phyloP scores from a whole-genome alignment of 2,888 invertebrate genomes.

The Stenodera caucasica region DNA sequence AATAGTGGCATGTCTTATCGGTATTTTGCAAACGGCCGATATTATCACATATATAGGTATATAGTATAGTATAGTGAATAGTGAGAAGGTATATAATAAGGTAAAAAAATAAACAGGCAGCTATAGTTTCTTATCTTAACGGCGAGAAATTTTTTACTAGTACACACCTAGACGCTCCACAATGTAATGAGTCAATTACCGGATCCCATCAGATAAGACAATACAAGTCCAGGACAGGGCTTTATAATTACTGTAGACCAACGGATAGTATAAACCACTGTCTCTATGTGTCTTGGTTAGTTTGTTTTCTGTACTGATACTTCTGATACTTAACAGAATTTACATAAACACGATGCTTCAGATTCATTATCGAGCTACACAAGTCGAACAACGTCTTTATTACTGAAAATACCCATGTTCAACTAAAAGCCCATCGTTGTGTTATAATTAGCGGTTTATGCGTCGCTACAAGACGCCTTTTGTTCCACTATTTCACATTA shows the following conservation, averaged over 20 bases:
- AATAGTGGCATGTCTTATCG: conserved; percentile 34
- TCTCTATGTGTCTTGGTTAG: too few species aligned
- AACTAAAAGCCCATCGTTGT: conserved; percentile 29
- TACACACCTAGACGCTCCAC: conserved; percentile 53
- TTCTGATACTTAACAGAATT: conserved; percentile 50
- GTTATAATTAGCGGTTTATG: conserved; percentile 40
- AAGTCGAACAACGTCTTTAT: conserved; percentile 37
- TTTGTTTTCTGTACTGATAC: too few species aligned
- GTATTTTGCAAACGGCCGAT: conserved; percentile 42
- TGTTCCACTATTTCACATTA: conserved; percentile 29
- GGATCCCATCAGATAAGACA: conserved; percentile 53
- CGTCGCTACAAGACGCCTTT: conserved; percentile 31
- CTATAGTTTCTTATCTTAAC: conserved; percentile 48
- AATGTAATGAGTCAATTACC: conserved; percentile 56
- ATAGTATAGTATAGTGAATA: conserved; percentile 19
- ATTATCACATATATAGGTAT: conserved; percentile 40
- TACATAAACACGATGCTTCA: conserved; percentile 54
- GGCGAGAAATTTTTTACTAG: conserved; percentile 55
- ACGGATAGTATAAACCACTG: too few species aligned
- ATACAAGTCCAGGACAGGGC: conserved; percentile 49
- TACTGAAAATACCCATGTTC: conserved; percentile 26
- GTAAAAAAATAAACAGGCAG: conserved; percentile 42
- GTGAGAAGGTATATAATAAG: conserved; percentile 45
- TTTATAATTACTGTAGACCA: conserved; percentile 50
- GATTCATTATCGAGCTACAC: conserved; percentile 48